A percentile compares a stretch with the other conserved stretches of the same genome.
Conservation (phyloP, 2,888 invertebrate species). For the Latrodectus elegans region DNA sequence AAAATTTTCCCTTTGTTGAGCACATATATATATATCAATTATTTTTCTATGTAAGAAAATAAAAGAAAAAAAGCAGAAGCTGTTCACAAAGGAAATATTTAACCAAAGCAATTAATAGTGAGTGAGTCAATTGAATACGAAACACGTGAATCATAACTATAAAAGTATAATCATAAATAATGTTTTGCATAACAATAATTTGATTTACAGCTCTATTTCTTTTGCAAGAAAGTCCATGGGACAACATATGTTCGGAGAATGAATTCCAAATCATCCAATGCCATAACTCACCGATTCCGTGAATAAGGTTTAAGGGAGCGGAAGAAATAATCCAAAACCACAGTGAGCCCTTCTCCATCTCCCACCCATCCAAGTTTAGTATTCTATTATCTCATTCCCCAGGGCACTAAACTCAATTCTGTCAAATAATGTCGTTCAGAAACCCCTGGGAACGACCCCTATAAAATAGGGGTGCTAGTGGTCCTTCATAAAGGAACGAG, state of each 20-base stretch:
- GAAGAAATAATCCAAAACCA: conserved; percentile 19
- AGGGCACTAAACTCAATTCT: conserved; percentile 26
- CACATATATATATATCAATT: too few species aligned
- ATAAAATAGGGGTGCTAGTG: conserved; percentile 14
- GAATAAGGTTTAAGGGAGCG: conserved; percentile 1
- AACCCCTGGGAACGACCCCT: conserved; percentile 25
- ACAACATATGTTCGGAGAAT: not conserved
- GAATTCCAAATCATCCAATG: conserved; percentile 15
- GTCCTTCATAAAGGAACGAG: not conserved
- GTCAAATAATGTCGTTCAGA: conserved; percentile 9
- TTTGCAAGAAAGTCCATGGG: too few species aligned
- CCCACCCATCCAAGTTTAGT: conserved; percentile 8
- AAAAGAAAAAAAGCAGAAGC: too few species aligned
- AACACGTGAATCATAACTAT: too few species aligned
- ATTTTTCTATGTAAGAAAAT: too few species aligned
- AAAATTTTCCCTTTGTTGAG: too few species aligned
- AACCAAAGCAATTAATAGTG: too few species aligned
- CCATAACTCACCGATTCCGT: conserved; percentile 1
- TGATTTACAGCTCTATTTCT: too few species aligned
- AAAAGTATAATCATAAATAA: too few species aligned
- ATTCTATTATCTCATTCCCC: conserved; percentile 45
- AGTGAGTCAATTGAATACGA: too few species aligned
- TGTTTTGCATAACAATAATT: too few species aligned
- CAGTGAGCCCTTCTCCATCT: not conserved
- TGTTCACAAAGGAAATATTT: too few species aligned